phyloP scores from a whole-genome alignment of 1,140 invertebrate genomes.

The Oedothorax gibbosus region DNA sequence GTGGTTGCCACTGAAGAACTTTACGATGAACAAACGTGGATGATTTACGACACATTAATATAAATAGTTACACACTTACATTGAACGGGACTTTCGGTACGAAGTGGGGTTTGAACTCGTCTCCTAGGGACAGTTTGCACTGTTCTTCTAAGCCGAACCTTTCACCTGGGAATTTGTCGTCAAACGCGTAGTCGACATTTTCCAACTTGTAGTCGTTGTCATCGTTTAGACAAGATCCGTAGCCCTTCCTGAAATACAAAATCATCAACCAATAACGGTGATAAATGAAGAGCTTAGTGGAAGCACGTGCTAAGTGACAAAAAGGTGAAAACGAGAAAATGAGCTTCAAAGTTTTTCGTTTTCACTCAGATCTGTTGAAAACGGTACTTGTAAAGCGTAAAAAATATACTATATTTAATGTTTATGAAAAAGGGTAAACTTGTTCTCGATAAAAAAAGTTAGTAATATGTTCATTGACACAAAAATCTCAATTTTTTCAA shows the following conservation, averaged over 20 bases:
- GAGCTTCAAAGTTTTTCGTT: too few species aligned
- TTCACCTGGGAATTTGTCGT: slow-evolving; percentile 63
- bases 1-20: too few species aligned
- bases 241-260: slow-evolving; percentile 60
- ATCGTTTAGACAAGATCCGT: slow-evolving; percentile 63
- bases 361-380: too few species aligned
- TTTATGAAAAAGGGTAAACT: too few species aligned
- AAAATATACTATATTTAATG: too few species aligned
- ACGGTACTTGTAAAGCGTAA: too few species aligned
- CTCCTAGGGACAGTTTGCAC: slow-evolving; percentile 64
- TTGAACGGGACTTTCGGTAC: slow-evolving; percentile 63
- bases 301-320: not conserved
- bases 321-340: not conserved
- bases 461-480: too few species aligned
- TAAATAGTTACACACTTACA: too few species aligned
- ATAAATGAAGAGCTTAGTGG: not conserved
- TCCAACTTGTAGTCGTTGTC: slow-evolving; percentile 20
- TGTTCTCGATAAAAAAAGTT: too few species aligned
- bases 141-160: slow-evolving; percentile 62
- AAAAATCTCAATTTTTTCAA: too few species aligned
- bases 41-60: too few species aligned
- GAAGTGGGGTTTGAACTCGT: slow-evolving; percentile 63
- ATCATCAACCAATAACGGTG: not conserved
- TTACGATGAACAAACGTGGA: too few species aligned
- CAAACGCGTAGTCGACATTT: slow-evolving; percentile 33